These are phyloP conservation scores for Drosophila sucinea DNA, from an alignment of 1,140 invertebrate genomes.

Conservation along the genomic window DNA sequence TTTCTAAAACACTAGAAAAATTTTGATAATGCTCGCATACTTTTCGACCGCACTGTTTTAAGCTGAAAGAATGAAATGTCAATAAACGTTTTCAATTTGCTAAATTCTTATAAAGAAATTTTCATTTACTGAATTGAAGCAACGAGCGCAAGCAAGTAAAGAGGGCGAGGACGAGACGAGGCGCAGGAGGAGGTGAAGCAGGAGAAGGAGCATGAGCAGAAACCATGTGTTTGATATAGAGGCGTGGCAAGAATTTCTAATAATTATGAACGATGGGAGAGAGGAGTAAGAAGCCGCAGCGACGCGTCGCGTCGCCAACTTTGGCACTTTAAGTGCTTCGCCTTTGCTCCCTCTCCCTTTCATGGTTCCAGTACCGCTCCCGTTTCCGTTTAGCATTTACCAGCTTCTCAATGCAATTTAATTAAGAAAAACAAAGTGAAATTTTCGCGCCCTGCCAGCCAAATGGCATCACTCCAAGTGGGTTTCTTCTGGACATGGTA, in stretches of 20 bases:
- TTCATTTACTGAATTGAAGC: constrained; percentile 3
- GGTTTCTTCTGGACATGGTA: neutral
- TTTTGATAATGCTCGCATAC: too few relatives aligned
- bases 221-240: constrained; percentile 6
- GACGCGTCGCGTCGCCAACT: constrained; percentile 40
- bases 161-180: neutral
- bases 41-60: neutral
- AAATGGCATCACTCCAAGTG: constrained; percentile 15
- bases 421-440: constrained; percentile 75
- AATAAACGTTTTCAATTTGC: constrained; percentile 14
- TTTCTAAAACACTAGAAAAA: neutral
- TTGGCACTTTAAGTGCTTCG: constrained; percentile 73
- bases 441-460: constrained; percentile 52
- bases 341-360: neutral
- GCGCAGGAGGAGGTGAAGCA: neutral
- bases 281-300: constrained; percentile 28
- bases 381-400: constrained; percentile 10
- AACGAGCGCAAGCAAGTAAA: too few relatives aligned
- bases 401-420: constrained; percentile 68
- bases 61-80: constrained; percentile 3
- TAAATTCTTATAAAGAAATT: constrained; percentile 12
- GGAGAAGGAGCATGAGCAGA: too few relatives aligned
- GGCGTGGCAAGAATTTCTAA: constrained; percentile 15
- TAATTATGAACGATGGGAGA: constrained; percentile 46
- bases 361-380: neutral